Evolutionary conservation across 2,113 vertebrate species (phyloP).

Genomic region (Oreocharis arfaki): DNA sequence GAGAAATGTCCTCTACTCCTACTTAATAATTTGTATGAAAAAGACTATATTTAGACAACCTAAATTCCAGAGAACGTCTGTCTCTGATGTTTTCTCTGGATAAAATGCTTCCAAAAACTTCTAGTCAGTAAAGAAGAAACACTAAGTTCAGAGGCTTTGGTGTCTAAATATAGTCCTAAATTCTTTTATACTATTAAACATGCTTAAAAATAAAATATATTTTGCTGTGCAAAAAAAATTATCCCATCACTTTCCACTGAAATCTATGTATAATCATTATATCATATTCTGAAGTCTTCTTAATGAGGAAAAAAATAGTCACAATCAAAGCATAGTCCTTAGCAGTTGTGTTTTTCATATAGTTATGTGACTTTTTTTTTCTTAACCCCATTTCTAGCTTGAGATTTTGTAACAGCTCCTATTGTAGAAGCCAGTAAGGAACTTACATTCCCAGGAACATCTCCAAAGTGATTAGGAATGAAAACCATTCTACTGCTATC

Average conservation of each 20-base stretch:
- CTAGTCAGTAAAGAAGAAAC: not conserved
- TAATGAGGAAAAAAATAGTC: not conserved
- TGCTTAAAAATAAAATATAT: not conserved
- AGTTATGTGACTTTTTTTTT: not conserved
- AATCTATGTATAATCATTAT: not conserved
- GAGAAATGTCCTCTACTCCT: not conserved
- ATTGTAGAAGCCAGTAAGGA: not conserved
- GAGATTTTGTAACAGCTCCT: not conserved
- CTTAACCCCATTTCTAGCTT: not conserved
- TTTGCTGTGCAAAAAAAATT: not conserved
- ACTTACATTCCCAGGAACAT: not conserved
- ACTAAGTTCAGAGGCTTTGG: not conserved
- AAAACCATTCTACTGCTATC: not conserved
- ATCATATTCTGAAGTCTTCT: not conserved
- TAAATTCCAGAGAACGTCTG: slow-evolving; percentile 12
- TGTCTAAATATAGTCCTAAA: not conserved
- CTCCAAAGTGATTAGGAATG: not conserved
- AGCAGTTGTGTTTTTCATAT: not conserved
- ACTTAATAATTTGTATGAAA: not conserved
- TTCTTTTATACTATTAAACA: not conserved
- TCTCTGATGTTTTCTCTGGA: slow-evolving; percentile 24
- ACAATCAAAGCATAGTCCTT: not conserved
- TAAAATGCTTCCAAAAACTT: slow-evolving; percentile 18
- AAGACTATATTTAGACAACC: slow-evolving; percentile 9
- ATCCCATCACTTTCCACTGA: not conserved